Conservation (phyloP, 2,113 vertebrate genomes). For the Paradoxurus hermaphroditus region DNA sequence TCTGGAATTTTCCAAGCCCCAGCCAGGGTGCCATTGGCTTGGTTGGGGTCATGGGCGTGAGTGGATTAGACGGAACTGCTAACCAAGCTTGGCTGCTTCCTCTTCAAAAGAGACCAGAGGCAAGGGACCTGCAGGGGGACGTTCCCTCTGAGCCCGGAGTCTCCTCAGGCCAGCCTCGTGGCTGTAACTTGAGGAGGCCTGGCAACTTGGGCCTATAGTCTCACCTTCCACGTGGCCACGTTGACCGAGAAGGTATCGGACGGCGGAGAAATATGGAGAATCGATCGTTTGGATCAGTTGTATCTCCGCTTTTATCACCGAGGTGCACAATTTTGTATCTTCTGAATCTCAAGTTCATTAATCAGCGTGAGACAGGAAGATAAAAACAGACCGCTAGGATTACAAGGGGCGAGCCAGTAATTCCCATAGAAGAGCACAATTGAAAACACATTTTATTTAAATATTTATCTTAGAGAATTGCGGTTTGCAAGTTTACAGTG, state of each 20-base stretch:
- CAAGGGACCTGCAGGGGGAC: neutral
- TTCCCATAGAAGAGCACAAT: slow-evolving; percentile 49
- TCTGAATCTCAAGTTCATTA: slow-evolving; percentile 47
- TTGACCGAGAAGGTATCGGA: neutral
- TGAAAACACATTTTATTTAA: slow-evolving; percentile 50
- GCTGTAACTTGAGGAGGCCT: neutral
- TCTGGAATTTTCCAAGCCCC: neutral
- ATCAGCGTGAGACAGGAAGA: slow-evolving; percentile 30
- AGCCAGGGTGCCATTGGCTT: neutral
- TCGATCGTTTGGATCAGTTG: neutral
- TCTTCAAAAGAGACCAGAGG: neutral
- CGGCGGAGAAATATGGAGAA: neutral
- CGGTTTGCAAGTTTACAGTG: neutral
- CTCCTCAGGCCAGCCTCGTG: neutral
- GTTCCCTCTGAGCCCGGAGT: neutral
- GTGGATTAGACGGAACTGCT: neutral
- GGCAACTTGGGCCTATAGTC: neutral
- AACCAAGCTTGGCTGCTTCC: neutral
- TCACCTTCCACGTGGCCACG: neutral
- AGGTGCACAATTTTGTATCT: neutral
- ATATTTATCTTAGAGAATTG: slow-evolving; percentile 53
- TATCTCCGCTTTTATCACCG: neutral
- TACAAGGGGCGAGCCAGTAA: neutral
- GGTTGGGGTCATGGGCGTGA: neutral
- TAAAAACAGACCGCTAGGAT: slow-evolving; percentile 32